A percentile compares a stretch with the other conserved stretches of the same genome.
These are phyloP conservation scores for Hippopotamyrus pictus DNA, from an alignment of 2,797 vertebrate species.

Conservation along the genomic window DNA sequence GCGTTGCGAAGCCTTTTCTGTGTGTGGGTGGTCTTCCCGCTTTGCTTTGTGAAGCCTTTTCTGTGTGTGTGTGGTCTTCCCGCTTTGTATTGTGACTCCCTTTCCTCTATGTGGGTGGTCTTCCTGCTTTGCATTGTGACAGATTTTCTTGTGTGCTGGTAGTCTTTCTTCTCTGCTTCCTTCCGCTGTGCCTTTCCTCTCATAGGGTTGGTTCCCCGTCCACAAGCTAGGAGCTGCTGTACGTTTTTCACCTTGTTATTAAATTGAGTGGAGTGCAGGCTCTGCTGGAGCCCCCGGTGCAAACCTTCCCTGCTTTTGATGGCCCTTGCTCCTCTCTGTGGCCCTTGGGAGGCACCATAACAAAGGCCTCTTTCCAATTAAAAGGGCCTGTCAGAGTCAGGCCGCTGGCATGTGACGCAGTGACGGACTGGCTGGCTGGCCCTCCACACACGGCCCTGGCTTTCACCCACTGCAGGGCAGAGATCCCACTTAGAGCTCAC, in stretches of 20 bases:
- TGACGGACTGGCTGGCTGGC: not conserved
- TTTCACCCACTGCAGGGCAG: conserved; percentile 13
- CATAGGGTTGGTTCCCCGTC: not conserved
- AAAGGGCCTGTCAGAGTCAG: not conserved
- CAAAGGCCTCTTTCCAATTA: conserved; percentile 7
- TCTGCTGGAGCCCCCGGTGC: not conserved
- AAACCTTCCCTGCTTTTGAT: not conserved
- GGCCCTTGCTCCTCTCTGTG: not conserved
- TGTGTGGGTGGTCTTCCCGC: not conserved
- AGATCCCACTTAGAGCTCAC: not conserved
- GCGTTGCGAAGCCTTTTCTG: not conserved
- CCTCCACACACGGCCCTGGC: not conserved
- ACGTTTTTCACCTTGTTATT: not conserved
- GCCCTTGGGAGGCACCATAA: not conserved
- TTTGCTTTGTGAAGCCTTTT: too few relatives aligned
- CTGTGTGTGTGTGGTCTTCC: not conserved
- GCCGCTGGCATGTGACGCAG: too few relatives aligned
- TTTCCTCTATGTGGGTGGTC: not conserved
- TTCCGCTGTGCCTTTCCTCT: not conserved
- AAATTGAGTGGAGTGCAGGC: not conserved
- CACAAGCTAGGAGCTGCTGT: not conserved
- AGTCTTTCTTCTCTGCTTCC: not conserved
- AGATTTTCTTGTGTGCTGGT: not conserved
- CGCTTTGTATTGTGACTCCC: not conserved
- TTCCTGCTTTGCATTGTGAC: not conserved